Conservation (phyloP, 2,888 invertebrate species). For the Clepsis dumicolana region DNA sequence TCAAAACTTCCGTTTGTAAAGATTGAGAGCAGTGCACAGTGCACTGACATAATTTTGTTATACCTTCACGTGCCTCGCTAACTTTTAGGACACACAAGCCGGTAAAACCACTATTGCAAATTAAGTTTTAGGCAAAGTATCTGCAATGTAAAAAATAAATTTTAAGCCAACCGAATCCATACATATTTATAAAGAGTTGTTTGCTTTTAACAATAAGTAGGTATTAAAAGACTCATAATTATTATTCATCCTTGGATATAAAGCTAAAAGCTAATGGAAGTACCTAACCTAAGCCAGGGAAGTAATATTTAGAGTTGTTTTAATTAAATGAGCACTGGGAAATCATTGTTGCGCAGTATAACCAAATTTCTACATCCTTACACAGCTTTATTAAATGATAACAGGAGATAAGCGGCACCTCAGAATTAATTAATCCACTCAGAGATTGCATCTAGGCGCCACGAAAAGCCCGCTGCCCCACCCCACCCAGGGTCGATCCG, state of each 20-base stretch:
- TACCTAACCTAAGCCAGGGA: neutral
- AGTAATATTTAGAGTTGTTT: constrained; percentile 19
- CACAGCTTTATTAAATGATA: constrained; percentile 85
- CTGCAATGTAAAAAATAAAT: no score
- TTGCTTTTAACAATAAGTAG: no score
- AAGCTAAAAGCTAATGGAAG: no score
- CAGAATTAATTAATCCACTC: constrained; percentile 87
- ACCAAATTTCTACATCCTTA: constrained; percentile 74
- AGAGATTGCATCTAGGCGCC: constrained; percentile 83
- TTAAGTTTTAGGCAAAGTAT: neutral
- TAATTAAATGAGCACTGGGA: constrained; percentile 31
- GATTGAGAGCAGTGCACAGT: constrained; percentile 24
- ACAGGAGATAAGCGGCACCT: constrained; percentile 85
- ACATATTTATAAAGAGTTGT: no score
- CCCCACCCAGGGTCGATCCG: constrained; percentile 76
- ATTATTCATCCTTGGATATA: neutral
- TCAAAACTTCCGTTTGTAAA: constrained; percentile 35
- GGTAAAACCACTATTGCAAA: neutral
- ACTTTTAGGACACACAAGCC: neutral
- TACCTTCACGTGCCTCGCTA: constrained; percentile 5
- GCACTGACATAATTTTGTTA: constrained; percentile 23
- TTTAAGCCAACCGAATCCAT: no score
- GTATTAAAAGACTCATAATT: neutral
- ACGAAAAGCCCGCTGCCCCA: constrained; percentile 65
- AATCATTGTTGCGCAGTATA: constrained; percentile 55